Base-by-base conservation (phyloP, 1,140 invertebrate genomes). In the Tigriopus japonicus region DNA sequence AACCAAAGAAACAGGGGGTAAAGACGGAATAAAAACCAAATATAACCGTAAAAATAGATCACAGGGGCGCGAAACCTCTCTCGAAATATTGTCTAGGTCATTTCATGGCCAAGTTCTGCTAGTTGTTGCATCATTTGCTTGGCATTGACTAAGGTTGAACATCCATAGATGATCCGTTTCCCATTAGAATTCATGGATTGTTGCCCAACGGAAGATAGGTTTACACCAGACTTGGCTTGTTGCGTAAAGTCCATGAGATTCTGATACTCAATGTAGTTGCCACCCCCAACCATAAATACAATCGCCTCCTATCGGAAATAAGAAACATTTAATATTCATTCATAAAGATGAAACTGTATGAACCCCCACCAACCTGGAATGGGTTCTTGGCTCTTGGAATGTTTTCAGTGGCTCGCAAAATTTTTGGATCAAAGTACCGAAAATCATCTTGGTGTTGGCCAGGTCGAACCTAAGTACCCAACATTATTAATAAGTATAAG, bases 191-290 rank as follows among this genome's bases (percentile, higher is more conserved):
- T 51, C 41, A 52, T 42, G 17, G 35, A 28, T 13, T 21, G 63
- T 14, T 12, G 17, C 3, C 14, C 43, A 62, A 62, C 19, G 56
- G 56, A 59, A 62, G 52, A 15, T 13, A 41, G 10, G 24, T 42
- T 60, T 6, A 19, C 14, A n/a, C 62, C 63, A 45, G 17, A 17
- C 14, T 52, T 65, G 73, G 83, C 81, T 76, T 89, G 95, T 14
- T 84, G 85, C 9, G 28, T 35, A 71, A 94, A 96, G 71, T 98
- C 93, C 40, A 89, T 79, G 42, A 99, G 77, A 78, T 99, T 98
- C 72, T 98, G 93, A 72, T 98, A 98, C 74, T 99, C 95, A 66
- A 97, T 96, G 70, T 98, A 98, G 76, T 96, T 98, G 35, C 95
- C 95, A 62, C 95, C 95, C 56, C 95, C 95, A 28, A 98, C 86